Conservation (phyloP, 2,113 vertebrate genomes). For the Callaeas wilsoni region DNA sequence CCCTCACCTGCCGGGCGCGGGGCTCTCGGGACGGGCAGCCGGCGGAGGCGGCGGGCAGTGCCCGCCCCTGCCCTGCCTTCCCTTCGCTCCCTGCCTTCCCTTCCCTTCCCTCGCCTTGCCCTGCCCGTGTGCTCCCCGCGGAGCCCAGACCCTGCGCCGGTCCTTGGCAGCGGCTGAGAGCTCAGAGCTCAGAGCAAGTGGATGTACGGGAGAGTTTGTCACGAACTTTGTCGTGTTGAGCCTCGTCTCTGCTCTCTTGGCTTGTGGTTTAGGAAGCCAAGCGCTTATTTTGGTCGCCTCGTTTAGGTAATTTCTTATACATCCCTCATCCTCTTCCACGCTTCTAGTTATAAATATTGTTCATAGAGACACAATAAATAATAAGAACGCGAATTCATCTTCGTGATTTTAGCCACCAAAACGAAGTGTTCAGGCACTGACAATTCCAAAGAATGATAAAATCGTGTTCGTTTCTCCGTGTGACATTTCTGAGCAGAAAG, state of each 20-base stretch:
- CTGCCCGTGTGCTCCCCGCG: neutral
- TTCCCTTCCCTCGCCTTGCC: no score
- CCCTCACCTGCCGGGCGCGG: neutral
- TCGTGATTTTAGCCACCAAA: neutral
- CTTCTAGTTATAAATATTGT: neutral
- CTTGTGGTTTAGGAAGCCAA: neutral
- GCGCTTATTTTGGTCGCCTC: neutral
- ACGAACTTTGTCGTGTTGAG: neutral
- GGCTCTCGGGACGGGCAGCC: neutral
- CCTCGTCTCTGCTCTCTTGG: neutral
- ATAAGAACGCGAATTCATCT: neutral
- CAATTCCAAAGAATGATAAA: neutral
- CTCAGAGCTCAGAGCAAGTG: neutral
- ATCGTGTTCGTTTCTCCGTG: neutral
- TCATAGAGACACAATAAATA: neutral
- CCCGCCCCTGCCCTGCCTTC: neutral
- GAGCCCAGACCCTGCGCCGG: neutral
- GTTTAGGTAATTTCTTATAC: neutral
- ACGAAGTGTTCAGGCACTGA: neutral
- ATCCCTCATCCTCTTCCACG: neutral
- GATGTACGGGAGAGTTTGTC: neutral
- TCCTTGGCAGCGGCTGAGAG: neutral
- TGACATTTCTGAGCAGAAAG: neutral
- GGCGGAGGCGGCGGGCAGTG: neutral
- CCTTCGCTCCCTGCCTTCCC: neutral